Evolutionary conservation across 2,797 vertebrate genomes (phyloP).

Genomic region (Crenuchus spilurus): DNA sequence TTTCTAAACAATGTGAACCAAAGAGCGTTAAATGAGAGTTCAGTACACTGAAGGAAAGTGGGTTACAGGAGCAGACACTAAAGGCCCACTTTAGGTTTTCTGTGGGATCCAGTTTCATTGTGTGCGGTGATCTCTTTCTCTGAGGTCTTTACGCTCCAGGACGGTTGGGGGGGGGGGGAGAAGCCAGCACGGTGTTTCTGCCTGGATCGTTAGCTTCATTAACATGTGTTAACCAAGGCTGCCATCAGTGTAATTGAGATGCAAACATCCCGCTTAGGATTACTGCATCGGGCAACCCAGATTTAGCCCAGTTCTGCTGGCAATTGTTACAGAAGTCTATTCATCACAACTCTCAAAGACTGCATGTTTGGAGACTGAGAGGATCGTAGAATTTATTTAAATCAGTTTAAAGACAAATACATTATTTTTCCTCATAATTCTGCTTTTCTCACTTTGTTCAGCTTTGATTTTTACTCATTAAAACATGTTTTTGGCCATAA

Average conservation of each 20-base stretch:
- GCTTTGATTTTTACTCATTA: too few species aligned
- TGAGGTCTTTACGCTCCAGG: constrained; percentile 51
- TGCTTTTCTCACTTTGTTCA: too few species aligned
- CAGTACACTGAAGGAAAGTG: constrained; percentile 43
- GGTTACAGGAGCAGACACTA: constrained; percentile 53
- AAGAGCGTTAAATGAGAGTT: constrained; percentile 40
- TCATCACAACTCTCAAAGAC: constrained; percentile 1
- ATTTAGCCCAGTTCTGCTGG: constrained; percentile 9
- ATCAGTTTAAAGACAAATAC: too few species aligned
- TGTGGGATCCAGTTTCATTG: constrained; percentile 64
- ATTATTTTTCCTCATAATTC: too few species aligned
- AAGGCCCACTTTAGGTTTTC: constrained; percentile 39
- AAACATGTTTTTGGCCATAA: too few species aligned
- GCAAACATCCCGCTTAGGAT: constrained; percentile 74
- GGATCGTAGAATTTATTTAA: too few species aligned
- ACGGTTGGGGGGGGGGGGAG: constrained; percentile 60
- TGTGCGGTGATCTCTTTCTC: constrained; percentile 66
- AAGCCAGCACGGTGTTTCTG: constrained; percentile 67
- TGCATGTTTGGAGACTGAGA: constrained; percentile 3
- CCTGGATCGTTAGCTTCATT: constrained; percentile 71
- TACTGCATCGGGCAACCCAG: constrained; percentile 58
- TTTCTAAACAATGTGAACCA: constrained; percentile 11
- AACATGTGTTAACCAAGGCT: constrained; percentile 78
- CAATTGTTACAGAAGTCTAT: constrained; percentile 29
- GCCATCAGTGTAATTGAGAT: constrained; percentile 74